Base-by-base conservation (phyloP, 30 jellyfish, hydroid and myxozoan species). In the Mastigias papua region DNA sequence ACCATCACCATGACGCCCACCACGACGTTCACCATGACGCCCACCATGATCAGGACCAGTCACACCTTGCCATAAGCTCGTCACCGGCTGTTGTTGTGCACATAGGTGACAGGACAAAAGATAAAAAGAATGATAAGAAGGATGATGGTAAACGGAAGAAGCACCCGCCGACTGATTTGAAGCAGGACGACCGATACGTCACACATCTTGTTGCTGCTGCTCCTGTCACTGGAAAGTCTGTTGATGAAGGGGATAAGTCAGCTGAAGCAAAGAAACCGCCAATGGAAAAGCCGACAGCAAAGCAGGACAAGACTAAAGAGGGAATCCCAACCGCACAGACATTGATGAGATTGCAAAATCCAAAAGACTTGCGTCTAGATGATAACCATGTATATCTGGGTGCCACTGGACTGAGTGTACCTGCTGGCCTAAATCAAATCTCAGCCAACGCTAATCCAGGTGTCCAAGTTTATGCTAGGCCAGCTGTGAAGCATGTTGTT, bases 181-280 rank as follows among this genome's bases (percentile, higher is more conserved):
- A 75, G 26, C 78, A 81, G 21, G 97, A 89, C 34, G 97, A 89
- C 62, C 84, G 97, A 50, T 89, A 50, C 62, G 93, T 79, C 62
- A 89, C 97, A 28, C 97, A 89, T 81, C 80, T 89, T 10, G 93
- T 89, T 15, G 86, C 86, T 25, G 97, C 90, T 0, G 86, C 89
- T 9, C 72, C 80, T 10, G 49, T 48, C 13, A 89, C 71, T 5
- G 93, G 86, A 29, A 86, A 81, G 49, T 63, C 86, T 50, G 93
- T 62, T n/a, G 74, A 84, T 46, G 93, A 84, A 35, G 86, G 46
- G 9, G 33, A 71, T 17, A 68, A 69, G 42, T 17, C 73, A 1
- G 48, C 82, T 30, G 92, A 82, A 54, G 68, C 26, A 27, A 84
- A 71, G 74, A 84, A 84, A 34, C 93, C 93, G 69, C 93, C 93